Conservation (phyloP, 2,797 vertebrate genomes). For the Coccyzus lansbergi region DNA sequence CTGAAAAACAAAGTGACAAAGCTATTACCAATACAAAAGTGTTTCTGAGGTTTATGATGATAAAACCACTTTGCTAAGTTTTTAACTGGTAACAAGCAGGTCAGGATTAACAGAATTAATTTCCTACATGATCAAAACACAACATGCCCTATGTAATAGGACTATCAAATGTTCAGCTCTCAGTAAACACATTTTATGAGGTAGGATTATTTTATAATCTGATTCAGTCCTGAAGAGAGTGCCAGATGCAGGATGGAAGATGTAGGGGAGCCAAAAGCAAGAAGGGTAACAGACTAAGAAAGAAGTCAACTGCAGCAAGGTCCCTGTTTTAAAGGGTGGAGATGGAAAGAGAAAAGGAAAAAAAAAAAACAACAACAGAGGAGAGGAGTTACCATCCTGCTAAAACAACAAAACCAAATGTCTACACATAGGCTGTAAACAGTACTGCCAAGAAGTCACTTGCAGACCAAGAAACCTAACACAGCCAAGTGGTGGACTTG, state of each 20-base stretch:
- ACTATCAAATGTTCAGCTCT: not conserved
- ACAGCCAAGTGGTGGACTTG: not conserved
- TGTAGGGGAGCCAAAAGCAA: not conserved
- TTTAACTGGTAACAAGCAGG: constrained; percentile 19
- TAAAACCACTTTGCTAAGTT: constrained; percentile 12
- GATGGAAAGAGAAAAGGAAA: rapidly evolving
- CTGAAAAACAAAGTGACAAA: not conserved
- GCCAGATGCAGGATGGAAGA: not conserved
- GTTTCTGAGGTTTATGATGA: constrained; percentile 11
- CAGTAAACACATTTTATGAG: not conserved
- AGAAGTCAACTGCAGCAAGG: not conserved
- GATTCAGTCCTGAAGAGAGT: not conserved
- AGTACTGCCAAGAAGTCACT: not conserved
- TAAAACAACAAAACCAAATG: not conserved
- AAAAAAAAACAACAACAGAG: not conserved
- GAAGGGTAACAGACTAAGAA: not conserved
- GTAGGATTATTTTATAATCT: not conserved
- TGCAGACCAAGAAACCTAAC: not conserved
- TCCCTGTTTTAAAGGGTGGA: not conserved
- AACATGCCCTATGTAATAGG: not conserved
- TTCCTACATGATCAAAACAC: constrained; percentile 48
- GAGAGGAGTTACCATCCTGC: not conserved
- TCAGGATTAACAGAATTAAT: constrained; percentile 42
- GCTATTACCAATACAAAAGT: constrained; percentile 15
- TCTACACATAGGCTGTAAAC: not conserved